Evolutionary conservation across 1,140 invertebrate species (phyloP).

Genomic region (Batillaria attramentaria): DNA sequence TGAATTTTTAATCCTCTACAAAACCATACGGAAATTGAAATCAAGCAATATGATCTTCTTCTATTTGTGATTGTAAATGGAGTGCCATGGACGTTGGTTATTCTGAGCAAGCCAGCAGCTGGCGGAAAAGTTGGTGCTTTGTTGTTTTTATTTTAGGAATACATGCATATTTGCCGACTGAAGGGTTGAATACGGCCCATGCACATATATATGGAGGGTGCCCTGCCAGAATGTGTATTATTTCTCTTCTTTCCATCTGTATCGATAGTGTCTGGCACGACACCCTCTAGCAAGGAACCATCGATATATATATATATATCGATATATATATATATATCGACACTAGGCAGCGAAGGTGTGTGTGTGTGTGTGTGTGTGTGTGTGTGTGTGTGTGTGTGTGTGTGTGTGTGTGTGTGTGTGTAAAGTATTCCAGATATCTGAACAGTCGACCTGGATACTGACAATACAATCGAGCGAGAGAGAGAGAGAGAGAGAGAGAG

Average conservation of each 20-base stretch:
- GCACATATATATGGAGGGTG: not conserved
- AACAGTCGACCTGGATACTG: not conserved
- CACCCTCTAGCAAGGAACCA: not conserved
- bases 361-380: not conserved
- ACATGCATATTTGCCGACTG: too few species aligned
- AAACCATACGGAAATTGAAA: too few species aligned
- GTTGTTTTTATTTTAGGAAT: too few species aligned
- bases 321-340: not conserved
- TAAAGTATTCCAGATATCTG: not conserved
- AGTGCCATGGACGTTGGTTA: too few species aligned
- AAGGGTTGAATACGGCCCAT: not conserved
- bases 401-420: slow-evolving; percentile 9
- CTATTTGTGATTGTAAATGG: too few species aligned
- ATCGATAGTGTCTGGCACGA: not conserved
- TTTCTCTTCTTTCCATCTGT: not conserved
- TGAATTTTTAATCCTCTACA: too few species aligned
- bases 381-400: not conserved
- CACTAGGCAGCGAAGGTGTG: not conserved
- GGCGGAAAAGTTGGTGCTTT: too few species aligned
- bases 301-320: not conserved
- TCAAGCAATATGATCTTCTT: too few species aligned
- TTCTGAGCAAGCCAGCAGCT: too few species aligned
- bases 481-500: slow-evolving; percentile 10
- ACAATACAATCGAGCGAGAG: not conserved
- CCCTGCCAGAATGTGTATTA: not conserved